Evolutionary conservation across 2,113 vertebrate genomes (phyloP).

Genomic region (Galeopterus variegatus): DNA sequence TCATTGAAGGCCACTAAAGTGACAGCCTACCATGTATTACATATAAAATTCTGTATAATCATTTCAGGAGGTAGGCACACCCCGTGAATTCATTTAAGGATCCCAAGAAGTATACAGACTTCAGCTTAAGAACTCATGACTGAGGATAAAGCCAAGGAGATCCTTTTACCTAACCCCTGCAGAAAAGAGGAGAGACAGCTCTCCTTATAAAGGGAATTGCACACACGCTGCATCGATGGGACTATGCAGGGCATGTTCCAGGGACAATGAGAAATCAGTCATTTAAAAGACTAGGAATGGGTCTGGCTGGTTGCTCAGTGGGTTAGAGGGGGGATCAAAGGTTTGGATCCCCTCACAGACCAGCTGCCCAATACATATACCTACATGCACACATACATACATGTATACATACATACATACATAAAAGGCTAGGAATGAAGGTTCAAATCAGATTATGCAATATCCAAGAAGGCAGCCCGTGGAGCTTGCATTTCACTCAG

Average conservation of each 20-base stretch:
- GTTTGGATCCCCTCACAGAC: no score
- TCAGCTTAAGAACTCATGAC: neutral
- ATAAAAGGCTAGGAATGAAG: neutral
- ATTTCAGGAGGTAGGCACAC: neutral
- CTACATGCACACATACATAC: no score
- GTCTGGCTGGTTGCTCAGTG: no score
- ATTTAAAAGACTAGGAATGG: neutral
- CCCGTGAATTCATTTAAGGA: neutral
- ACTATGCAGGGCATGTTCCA: neutral
- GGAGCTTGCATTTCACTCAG: slow-evolving; percentile 50
- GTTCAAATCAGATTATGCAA: neutral
- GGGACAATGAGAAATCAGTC: neutral
- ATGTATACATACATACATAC: no score
- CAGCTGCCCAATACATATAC: no score
- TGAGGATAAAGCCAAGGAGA: neutral
- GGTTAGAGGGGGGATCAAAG: no score
- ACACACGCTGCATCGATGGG: no score
- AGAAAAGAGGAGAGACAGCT: neutral
- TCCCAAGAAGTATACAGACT: neutral
- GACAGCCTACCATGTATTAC: neutral
- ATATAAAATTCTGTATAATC: neutral
- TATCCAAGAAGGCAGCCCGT: slow-evolving; percentile 44
- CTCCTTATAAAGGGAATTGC: neutral
- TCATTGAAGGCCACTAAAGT: neutral
- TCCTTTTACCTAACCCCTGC: neutral